Conservation (phyloP, 1,140 invertebrate species). For the Coptotermes formosanus region DNA sequence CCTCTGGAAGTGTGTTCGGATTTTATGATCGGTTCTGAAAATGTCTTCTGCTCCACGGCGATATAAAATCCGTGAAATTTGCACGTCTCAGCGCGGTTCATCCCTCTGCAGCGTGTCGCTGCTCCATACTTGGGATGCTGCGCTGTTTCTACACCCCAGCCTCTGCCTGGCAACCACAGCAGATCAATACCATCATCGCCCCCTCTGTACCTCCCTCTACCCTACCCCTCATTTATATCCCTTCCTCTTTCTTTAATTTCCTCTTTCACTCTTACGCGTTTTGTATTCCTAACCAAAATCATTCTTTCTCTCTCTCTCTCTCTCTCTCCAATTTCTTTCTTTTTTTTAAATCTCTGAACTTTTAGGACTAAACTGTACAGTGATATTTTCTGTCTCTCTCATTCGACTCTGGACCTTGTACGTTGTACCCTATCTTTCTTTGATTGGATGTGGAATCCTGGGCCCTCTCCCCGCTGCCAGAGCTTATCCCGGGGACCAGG, state of each 20-base stretch:
- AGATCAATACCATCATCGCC: slow-evolving; percentile 6
- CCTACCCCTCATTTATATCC: background rate
- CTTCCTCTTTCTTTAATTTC: background rate
- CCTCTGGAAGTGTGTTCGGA: background rate
- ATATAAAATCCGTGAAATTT: background rate
- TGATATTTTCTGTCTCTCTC: background rate
- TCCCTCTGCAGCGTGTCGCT: background rate
- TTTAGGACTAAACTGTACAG: background rate
- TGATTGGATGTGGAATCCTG: background rate
- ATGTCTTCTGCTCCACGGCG: accelerated
- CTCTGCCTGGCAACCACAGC: background rate
- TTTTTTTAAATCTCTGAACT: background rate
- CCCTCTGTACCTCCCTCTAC: background rate
- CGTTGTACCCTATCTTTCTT: background rate
- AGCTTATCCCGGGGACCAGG: background rate
- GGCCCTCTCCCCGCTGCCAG: background rate
- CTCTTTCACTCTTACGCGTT: background rate
- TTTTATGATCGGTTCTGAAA: background rate
- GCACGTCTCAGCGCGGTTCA: background rate
- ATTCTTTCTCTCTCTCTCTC: background rate
- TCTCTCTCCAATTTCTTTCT: background rate
- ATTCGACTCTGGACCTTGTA: background rate
- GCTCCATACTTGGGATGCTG: slow-evolving; percentile 7
- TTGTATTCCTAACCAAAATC: background rate
- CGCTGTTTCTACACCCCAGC: background rate